A percentile compares a stretch with the other conserved stretches of the same genome.
These are phyloP conservation scores for Chondrosia reniformis DNA, from an alignment of 37 sponge, comb jelly and placozoan genomes.

Conservation along the genomic window DNA sequence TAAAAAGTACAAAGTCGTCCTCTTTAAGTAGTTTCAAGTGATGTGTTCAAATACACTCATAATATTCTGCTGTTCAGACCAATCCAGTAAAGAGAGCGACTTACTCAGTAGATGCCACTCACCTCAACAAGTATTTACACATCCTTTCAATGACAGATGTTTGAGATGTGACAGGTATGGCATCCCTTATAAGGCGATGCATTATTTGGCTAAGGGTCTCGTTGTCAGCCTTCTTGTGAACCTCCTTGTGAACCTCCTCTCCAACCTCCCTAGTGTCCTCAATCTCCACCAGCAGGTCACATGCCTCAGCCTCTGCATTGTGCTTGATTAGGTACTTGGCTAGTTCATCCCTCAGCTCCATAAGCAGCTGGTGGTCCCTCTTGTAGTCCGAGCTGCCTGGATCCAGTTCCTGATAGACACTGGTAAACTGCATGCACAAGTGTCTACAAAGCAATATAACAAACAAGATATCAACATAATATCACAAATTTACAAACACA, in stretches of 20 bases:
- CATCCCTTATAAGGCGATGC: not conserved
- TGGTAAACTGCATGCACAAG: slow-evolving; percentile 63
- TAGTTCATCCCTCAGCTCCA: slow-evolving; percentile 65
- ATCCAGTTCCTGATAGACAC: slow-evolving; percentile 26
- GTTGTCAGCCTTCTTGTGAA: not conserved
- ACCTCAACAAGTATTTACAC: slow-evolving; percentile 96
- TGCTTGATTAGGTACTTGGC: slow-evolving; percentile 78
- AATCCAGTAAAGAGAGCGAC: not conserved
- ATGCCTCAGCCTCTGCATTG: slow-evolving; percentile 89
- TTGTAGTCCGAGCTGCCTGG: not conserved
- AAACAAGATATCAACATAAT: too few species aligned
- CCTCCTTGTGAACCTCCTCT: slow-evolving; percentile 8
- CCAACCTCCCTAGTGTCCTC: slow-evolving; percentile 59
- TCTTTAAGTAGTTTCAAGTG: not conserved
- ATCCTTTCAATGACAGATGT: slow-evolving; percentile 60
- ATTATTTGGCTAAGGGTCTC: not conserved
- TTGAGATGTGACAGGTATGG: not conserved
- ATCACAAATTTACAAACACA: not conserved
- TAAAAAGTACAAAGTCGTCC: not conserved
- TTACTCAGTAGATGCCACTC: not conserved
- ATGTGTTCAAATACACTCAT: not conserved
- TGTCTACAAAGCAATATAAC: slow-evolving; percentile 53
- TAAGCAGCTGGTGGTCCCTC: slow-evolving; percentile 2
- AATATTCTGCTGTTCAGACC: not conserved
- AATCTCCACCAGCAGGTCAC: slow-evolving; percentile 97